Evolutionary conservation across 2,797 vertebrate species (phyloP), one percentile per base, ranked within the genome.

Genomic region (Bryconaethiops microstoma): DNA sequence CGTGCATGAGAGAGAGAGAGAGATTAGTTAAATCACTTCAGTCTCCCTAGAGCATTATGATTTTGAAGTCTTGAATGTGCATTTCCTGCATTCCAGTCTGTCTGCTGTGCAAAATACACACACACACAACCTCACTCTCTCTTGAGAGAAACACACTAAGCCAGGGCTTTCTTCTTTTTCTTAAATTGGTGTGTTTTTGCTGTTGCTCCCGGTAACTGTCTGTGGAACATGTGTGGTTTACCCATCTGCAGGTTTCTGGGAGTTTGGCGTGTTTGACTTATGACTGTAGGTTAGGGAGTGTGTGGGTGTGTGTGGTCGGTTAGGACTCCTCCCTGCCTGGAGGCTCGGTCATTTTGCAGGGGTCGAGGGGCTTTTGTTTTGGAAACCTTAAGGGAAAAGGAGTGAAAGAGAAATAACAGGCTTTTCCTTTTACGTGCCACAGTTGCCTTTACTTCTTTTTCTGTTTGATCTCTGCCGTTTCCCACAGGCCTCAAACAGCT

Each of bases 221-320:
- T 59, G 64, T 40, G 25, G 73, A 77, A 80, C 48, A 75, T 80
- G 52, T 85, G 74, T 80, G 81, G 63, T 78, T 82, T 80, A 45
- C 71, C 39, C 60, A 76, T 72, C 68, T 42, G 64, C 71, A 57
- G 25, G 71, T 59, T 65, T 19, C 55, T 12, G 23, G 68, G 21
- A 79, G 64, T 71, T 57, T 48, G 74, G 23, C 60, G 40, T 35
- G 40, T 67, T 35, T 42, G 80, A 70, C 63, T 60, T 82, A 67
- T 67, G 23, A 16, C 62, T 79, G 9, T 74, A 57, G 62, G 57
- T 64, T 35, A 48, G 45, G 48, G 67, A 21, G 64, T 8, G 5
- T 45, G 16, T 48, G 67, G 76, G 35, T 7, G 45, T 67, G 78
- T 59, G 78, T 74, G 78, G 50, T 74, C 71, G 16, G 17, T 40